Base-by-base conservation (phyloP, 2,113 vertebrate species). In the Hylia prasina region DNA sequence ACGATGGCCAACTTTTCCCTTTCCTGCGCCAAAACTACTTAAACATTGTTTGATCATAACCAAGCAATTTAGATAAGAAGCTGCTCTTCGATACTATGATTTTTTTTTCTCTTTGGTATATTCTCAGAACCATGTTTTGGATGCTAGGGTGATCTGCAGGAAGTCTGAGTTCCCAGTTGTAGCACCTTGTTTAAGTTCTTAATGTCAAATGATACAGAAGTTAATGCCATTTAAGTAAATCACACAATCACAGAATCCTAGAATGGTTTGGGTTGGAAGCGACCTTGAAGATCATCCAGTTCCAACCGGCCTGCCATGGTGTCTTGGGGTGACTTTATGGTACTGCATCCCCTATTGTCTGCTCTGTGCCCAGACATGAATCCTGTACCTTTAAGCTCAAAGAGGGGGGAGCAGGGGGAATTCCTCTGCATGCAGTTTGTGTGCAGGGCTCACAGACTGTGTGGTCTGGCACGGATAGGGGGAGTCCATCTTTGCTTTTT, bases 371-470 rank as follows among this genome's bases (percentile, higher is more conserved):
- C 20, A 53, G 33, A 19, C 33, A 24, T 2, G 19, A 19, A 31
- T 65, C 31, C 48, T 58, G 42, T 23, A 12, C 14, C 14, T 31
- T 19, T 31, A 23, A 6, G 25, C n/a, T 75, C 3, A 7, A 5
- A 13, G 57, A 61, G 19, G 35, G 24, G 33, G 37, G 23, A 51
- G 30, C 37, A 1, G 9, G 37, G 31, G 39, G 39, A 14, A 6
- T 44, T 63, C 31, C 37, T 51, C 1, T 1, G 45, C 0, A 0
- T 1, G 2, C 9, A 27, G 35, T 78, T 50, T 10, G 60, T 64
- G 76, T 22, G 37, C 76, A 10, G 7, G 11, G 76, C 39, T 64
- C 60, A 14, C 75, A 28, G 15, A 23, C 11, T 28, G 7, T 42
- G 30, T 6, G n/a, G 31, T 18, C 60, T 14, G 14, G 48, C 48